A percentile compares a stretch with the other conserved stretches of the same genome.
Evolutionary conservation across 2,797 vertebrate species (phyloP).

Genomic region (Alfaro cultratus): DNA sequence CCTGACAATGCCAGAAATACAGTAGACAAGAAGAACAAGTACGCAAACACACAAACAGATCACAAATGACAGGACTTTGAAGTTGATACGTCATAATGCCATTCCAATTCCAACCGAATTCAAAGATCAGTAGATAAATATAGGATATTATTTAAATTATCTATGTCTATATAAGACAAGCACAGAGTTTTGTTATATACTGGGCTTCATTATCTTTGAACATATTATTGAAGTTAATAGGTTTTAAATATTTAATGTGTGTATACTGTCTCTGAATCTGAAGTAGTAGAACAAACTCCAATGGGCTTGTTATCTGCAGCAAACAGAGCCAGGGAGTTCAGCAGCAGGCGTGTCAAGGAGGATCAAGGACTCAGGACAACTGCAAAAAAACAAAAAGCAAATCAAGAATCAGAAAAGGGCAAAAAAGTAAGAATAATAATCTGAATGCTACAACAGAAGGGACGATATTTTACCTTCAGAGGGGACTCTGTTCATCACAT

Average conservation of each 20-base stretch:
- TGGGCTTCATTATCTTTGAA: neutral
- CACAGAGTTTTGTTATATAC: neutral
- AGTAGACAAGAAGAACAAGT: neutral
- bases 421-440: neutral
- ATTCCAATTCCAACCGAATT: neutral
- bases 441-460: neutral
- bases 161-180: constrained; percentile 24
- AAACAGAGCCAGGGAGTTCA: neutral
- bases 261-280: neutral
- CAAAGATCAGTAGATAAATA: neutral
- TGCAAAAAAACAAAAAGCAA: neutral
- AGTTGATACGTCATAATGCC: neutral
- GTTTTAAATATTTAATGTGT: neutral
- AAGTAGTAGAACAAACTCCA: neutral
- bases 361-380: neutral
- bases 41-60: neutral
- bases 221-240: neutral
- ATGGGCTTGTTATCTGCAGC: neutral
- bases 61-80: neutral
- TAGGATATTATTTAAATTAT: neutral
- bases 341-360: neutral
- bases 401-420: neutral
- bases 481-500: constrained; percentile 82
- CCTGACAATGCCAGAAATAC: neutral
- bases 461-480: neutral